These are phyloP conservation scores for Epinephelus lanceolatus DNA, from an alignment of 2,113 vertebrate species.

Conservation along the genomic window DNA sequence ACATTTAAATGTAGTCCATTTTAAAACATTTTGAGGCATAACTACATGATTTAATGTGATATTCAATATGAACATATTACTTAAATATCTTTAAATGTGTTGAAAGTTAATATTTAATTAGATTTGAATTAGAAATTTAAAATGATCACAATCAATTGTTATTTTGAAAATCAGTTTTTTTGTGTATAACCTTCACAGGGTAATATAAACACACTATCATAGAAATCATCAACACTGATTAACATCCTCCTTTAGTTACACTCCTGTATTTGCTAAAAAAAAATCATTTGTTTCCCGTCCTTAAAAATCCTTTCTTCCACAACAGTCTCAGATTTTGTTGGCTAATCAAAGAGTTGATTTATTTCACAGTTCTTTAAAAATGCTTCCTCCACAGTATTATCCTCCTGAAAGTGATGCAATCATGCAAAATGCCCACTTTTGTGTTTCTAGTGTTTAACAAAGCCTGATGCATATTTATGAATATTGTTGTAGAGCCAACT, in stretches of 20 bases:
- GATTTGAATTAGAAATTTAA: not conserved
- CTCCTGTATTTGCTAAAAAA: not conserved
- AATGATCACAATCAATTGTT: not conserved
- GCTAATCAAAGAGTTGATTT: constrained; percentile 44
- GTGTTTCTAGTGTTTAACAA: constrained; percentile 61
- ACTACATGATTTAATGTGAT: not conserved
- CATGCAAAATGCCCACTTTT: constrained; percentile 67
- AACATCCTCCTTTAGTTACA: not conserved
- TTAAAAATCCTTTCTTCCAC: constrained; percentile 1
- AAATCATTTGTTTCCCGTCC: constrained; percentile 16
- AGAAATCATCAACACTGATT: constrained; percentile 1
- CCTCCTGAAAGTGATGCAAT: constrained; percentile 59
- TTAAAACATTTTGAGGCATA: not conserved
- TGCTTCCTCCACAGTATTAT: constrained; percentile 39
- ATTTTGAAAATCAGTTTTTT: not conserved
- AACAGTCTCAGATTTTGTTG: constrained; percentile 27
- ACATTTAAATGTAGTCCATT: not conserved
- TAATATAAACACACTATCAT: constrained; percentile 1
- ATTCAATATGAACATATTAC: not conserved
- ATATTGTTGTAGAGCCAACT: constrained; percentile 39
- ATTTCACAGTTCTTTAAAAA: constrained; percentile 51
- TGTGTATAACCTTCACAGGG: not conserved
- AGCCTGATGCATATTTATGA: constrained; percentile 71
- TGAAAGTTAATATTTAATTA: no score
- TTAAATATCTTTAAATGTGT: not conserved